Evolutionary conservation across 1,140 invertebrate species (phyloP), one percentile per base, ranked within the genome.

Genomic region (Pectinophora gossypiella): DNA sequence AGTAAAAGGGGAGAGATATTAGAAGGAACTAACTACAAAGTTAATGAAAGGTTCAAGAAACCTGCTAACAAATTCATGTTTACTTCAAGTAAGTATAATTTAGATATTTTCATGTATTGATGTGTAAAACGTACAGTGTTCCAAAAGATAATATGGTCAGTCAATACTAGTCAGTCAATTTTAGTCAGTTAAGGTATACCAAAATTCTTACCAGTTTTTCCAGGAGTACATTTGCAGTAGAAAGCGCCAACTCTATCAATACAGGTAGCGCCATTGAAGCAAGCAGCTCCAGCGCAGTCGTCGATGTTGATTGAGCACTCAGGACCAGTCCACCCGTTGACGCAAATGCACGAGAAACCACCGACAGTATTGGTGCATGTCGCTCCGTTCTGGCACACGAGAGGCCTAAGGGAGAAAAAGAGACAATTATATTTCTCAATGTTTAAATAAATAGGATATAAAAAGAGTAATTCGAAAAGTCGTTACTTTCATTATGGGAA

Each of bases 181-280:
- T n/a, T n/a, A n/a, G n/a, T n/a, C n/a, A n/a, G n/a, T n/a, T n/a
- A n/a, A n/a, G n/a, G n/a, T n/a, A n/a, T n/a, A n/a, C 27, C 1
- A 40, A 18, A 15, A 40, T 13, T 7, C 88, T 90, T 85, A 95
- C 96, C 96, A 59, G 96, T 98, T 89, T 98, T 99, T 36, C 98
- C 98, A 2, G 94, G 92, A 6, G 97, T 97, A 87, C 98, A 99
- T 58, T 95, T 93, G 83, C 98, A 99, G 75, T 95, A 95, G 88
- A 98, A 99, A 50, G 95, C 94, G 10, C 96, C 97, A 21, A 99
- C 97, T 15, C 95, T 90, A 72, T 99, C 97, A 61, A 98, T 95
- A 81, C 98, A 99, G 0, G 97, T 99, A 20, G 97, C 98, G 0
- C 96, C 97, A 72, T 99, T 98, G 85, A 98, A 97, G 83, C 98